Base-by-base conservation (phyloP, 2,888 invertebrate species). In the Diogma glabrata region DNA sequence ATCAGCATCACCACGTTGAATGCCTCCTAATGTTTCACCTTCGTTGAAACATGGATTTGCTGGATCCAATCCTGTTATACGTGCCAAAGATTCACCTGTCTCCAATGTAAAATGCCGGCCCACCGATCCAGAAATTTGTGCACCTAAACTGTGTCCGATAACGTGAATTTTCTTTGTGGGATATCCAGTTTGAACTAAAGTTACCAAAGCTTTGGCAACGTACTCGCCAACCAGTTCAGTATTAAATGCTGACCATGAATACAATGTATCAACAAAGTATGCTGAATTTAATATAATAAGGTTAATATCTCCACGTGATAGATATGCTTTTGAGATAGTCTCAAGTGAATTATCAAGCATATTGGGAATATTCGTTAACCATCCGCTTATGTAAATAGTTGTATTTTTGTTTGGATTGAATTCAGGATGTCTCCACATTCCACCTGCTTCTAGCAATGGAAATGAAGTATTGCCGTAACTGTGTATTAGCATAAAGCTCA, bases 31-130 rank as follows among this genome's bases (percentile, higher is more conserved):
- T 20, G n/a, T 19, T 40, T 47, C 28, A 7, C 50, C 50, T 26
- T 61, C 51, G 22, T 57, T 60, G 56, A 61, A 60, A 45, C 56
- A 64, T 8, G 60, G 53, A 26, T 58, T 59, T 8, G 65, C 53
- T 49, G 68, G 65, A 50, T 69, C 69, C 58, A 69, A 57, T 23
- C 61, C 70, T 28, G 68, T 68, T 49, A 69, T 64, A 55, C 67
- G 66, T n/a, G 40, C 12, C n/a, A 40, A 40, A 19, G 40, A 20
- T 40, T 40, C 22, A 38, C 28, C 67, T 66, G 65, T 67, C 16
- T 58, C 56, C 26, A 64, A 62, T 14, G 58, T 57, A 53, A 57
- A 65, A 49, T 63, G 58, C 51, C 62, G 60, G 8, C 63, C 69
- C 55, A 63, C 64, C 10, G 57, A 56, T 33, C 70, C 69, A 47